Conservation (phyloP, 1,140 invertebrate species). For the Halictus rubicundus region DNA sequence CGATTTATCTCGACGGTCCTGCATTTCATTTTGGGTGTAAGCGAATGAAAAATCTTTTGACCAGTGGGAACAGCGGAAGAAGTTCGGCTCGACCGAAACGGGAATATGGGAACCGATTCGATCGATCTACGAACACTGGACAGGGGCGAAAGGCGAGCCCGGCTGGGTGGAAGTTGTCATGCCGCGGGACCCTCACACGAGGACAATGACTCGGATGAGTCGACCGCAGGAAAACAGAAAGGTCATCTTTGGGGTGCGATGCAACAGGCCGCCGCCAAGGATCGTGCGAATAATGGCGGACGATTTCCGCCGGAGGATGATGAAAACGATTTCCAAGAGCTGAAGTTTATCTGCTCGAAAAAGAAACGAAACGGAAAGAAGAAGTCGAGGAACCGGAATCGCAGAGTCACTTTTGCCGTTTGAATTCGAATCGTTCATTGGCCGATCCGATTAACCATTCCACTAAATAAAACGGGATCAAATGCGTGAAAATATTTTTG, state of each 20-base stretch:
- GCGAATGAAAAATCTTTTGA: too few relatives aligned
- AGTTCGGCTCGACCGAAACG: neutral
- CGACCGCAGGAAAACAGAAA: neutral
- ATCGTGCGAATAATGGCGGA: conserved; percentile 34
- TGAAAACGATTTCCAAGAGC: conserved; percentile 1
- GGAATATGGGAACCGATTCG: conserved; percentile 51
- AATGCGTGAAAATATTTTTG: too few relatives aligned
- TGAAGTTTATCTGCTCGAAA: conserved; percentile 28
- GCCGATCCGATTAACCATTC: too few relatives aligned
- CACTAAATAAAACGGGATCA: too few relatives aligned
- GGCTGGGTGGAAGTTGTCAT: conserved; percentile 46
- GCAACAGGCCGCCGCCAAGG: conserved; percentile 47
- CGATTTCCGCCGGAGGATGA: conserved; percentile 15
- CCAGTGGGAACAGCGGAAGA: neutral
- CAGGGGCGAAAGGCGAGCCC: conserved; percentile 19
- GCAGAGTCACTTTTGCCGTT: conserved; percentile 50
- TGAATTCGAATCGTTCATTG: neutral
- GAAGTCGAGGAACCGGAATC: conserved; percentile 30
- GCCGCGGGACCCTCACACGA: conserved; percentile 43
- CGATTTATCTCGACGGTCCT: too few relatives aligned
- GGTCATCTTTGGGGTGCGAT: conserved; percentile 46
- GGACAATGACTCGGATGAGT: conserved; percentile 2
- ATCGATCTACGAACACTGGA: conserved; percentile 47
- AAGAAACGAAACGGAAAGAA: conserved; percentile 40
- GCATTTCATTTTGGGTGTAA: too few relatives aligned